Conservation (phyloP, 1,140 invertebrate genomes). For the Heliconius hermathena region DNA sequence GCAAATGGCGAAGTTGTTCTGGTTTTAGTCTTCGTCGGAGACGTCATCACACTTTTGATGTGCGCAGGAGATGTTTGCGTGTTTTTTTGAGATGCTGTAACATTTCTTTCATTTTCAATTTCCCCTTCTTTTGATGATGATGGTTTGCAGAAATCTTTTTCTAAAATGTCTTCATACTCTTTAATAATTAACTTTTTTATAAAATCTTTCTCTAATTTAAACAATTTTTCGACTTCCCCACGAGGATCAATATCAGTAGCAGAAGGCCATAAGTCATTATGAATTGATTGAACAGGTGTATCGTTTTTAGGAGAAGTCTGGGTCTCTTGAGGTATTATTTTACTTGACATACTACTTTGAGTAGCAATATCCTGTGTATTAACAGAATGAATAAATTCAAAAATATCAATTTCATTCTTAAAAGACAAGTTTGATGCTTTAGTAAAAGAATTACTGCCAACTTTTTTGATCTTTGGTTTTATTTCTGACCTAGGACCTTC, state of each 20-base stretch:
- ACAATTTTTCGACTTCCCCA: conserved; percentile 61
- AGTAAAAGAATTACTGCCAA: conserved; percentile 50
- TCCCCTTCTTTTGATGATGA: conserved; percentile 57
- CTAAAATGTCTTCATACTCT: conserved; percentile 67
- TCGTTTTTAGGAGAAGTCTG: conserved; percentile 74
- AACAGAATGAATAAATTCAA: conserved; percentile 73
- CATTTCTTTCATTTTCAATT: conserved; percentile 50
- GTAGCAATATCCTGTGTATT: conserved; percentile 71
- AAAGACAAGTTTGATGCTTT: conserved; percentile 67
- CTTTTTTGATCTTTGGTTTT: conserved; percentile 27
- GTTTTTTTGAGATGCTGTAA: conserved; percentile 60
- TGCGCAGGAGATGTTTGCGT: conserved; percentile 78
- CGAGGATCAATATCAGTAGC: conserved; percentile 49
- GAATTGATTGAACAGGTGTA: conserved; percentile 59
- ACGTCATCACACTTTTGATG: conserved; percentile 73
- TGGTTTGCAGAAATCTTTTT: conserved; percentile 64
- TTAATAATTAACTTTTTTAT: conserved; percentile 73
- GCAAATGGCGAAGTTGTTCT: conserved; percentile 72
- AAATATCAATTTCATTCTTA: conserved; percentile 71
- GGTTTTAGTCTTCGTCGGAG: conserved; percentile 70
- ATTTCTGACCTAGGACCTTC: conserved; percentile 17
- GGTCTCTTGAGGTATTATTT: conserved; percentile 70
- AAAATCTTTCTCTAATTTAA: conserved; percentile 72
- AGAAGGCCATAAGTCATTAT: conserved; percentile 65
- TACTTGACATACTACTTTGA: conserved; percentile 61